Percentiles rank a stretch among this genome's conserved stretches.
Evolutionary conservation across 2,113 vertebrate species (phyloP).

Genomic region (Erythrocercus mccallii): DNA sequence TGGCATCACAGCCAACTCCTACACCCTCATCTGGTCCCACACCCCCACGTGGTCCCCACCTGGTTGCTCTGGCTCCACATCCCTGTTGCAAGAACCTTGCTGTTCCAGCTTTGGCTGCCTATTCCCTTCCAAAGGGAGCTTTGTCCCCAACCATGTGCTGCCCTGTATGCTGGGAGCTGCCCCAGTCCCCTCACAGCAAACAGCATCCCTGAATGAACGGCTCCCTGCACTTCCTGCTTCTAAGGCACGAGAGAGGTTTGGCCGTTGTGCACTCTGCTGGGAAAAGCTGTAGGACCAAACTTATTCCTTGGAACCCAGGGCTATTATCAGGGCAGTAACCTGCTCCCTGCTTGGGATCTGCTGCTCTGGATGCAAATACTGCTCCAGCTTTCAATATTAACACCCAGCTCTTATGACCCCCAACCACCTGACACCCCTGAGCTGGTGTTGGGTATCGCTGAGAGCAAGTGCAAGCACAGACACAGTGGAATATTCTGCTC

Average conservation of each 20-base stretch:
- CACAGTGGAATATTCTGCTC: not conserved
- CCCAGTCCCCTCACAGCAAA: not conserved
- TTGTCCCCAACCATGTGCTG: not conserved
- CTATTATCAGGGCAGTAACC: not conserved
- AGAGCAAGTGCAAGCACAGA: not conserved
- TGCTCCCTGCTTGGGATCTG: not conserved
- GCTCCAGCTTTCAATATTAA: not conserved
- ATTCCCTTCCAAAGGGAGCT: not conserved
- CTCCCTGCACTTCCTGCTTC: not conserved
- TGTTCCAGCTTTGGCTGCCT: not conserved
- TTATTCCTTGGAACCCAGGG: not conserved
- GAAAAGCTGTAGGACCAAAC: not conserved
- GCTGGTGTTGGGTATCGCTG: fast-evolving
- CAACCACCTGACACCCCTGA: not conserved
- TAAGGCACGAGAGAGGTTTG: not conserved
- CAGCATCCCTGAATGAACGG: not conserved
- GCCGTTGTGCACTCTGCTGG: too few relatives aligned
- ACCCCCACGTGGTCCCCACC: not conserved
- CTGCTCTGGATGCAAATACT: not conserved
- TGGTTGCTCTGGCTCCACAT: not conserved
- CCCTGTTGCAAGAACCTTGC: not conserved
- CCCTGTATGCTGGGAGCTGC: not conserved
- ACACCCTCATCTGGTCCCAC: not conserved
- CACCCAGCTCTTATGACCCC: not conserved
- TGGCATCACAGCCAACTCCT: not conserved